These are phyloP conservation scores for Lobophora halterata DNA, from an alignment of 2,888 invertebrate genomes.

Conservation along the genomic window DNA sequence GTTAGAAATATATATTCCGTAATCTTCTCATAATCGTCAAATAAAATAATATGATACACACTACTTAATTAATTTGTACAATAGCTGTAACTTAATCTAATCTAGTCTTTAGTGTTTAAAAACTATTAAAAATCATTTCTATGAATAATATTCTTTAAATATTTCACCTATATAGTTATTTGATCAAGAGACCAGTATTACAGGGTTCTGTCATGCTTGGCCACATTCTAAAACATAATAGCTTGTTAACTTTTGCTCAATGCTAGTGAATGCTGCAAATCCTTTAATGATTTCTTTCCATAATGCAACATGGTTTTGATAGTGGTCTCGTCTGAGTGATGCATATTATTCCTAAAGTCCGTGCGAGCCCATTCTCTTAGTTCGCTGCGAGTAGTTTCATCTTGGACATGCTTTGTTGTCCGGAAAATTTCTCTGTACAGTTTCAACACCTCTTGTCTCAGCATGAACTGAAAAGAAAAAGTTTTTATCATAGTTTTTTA, in stretches of 20 bases:
- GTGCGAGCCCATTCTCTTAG: constrained; percentile 86
- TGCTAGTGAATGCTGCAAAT: constrained; percentile 83
- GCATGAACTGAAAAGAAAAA: constrained; percentile 84
- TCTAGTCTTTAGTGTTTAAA: constrained; percentile 5
- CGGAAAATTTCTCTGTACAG: constrained; percentile 88
- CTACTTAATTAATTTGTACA: constrained; percentile 11
- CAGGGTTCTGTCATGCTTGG: too few species aligned
- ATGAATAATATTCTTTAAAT: background rate
- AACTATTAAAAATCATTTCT: background rate
- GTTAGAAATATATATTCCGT: too few species aligned
- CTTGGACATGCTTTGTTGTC: constrained; percentile 83
- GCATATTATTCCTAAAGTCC: constrained; percentile 87
- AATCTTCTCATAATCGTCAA: too few species aligned
- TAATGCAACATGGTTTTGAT: constrained; percentile 87
- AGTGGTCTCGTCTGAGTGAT: constrained; percentile 85
- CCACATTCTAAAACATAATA: background rate
- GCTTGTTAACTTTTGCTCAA: constrained; percentile 72
- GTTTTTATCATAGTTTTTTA: too few species aligned
- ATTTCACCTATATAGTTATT: background rate
- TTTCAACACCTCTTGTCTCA: constrained; percentile 88
- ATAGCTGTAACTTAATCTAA: constrained; percentile 3
- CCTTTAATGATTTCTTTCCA: constrained; percentile 85
- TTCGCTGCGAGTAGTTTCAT: constrained; percentile 82
- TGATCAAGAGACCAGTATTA: too few species aligned
- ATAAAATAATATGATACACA: too few species aligned